These are phyloP conservation scores for Idris sp. DNA, from an alignment of 1,140 invertebrate genomes.

Conservation along the genomic window DNA sequence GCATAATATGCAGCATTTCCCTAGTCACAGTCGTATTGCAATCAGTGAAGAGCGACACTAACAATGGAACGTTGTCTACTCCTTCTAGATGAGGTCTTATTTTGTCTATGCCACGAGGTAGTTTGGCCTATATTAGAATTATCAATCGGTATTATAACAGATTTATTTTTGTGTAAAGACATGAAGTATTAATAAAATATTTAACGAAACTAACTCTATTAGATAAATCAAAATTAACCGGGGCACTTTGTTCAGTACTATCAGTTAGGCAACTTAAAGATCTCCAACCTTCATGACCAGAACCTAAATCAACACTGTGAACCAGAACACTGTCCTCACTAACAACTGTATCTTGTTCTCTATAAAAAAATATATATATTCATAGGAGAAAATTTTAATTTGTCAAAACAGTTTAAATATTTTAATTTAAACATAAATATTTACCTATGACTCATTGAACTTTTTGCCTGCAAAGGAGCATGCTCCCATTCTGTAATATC, in stretches of 20 bases:
- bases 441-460: slow-evolving; percentile 74
- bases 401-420: background rate
- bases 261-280: slow-evolving; percentile 90
- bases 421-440: background rate
- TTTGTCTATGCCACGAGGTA: slow-evolving; percentile 97
- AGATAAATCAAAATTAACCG: slow-evolving; percentile 93
- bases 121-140: too few species aligned
- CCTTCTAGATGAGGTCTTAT: slow-evolving; percentile 96
- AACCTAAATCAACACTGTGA: slow-evolving; percentile 76
- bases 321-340: slow-evolving; percentile 79
- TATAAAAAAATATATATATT: slow-evolving; percentile 33
- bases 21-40: slow-evolving; percentile 92
- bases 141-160: too few species aligned
- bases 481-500: slow-evolving; percentile 74
- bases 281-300: slow-evolving; percentile 84
- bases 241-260: slow-evolving; percentile 92
- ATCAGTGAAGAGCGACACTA: slow-evolving; percentile 98
- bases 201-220: slow-evolving; percentile 88
- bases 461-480: slow-evolving; percentile 69
- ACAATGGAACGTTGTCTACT: slow-evolving; percentile 97
- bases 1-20: slow-evolving; percentile 97
- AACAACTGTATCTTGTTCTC: slow-evolving; percentile 71
- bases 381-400: background rate
- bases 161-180: too few species aligned
- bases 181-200: too few species aligned